These are phyloP conservation scores for Eulimnadia texana DNA, from an alignment of 1,140 invertebrate genomes.

Conservation along the genomic window DNA sequence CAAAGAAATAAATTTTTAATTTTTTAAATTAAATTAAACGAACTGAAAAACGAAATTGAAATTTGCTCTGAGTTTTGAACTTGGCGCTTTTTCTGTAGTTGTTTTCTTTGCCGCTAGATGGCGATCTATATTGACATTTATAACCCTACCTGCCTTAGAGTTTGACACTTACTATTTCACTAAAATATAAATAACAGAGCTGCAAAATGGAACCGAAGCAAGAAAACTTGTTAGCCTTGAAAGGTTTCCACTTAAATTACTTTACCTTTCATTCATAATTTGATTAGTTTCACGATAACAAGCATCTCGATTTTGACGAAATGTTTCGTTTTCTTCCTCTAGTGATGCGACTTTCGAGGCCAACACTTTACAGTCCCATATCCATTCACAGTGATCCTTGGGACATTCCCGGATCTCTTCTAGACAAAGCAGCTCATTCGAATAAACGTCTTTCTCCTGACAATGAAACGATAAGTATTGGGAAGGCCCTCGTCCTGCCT, in stretches of 20 bases:
- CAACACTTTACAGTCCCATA: background rate
- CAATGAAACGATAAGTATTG: background rate
- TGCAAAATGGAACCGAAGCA: background rate
- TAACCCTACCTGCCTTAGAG: background rate
- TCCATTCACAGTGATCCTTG: background rate
- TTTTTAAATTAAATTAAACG: too few species aligned
- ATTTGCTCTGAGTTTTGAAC: too few species aligned
- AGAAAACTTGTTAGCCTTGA: background rate
- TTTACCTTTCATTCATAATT: background rate
- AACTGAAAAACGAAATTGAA: too few species aligned
- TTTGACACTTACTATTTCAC: background rate
- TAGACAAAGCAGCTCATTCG: background rate
- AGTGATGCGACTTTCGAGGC: background rate
- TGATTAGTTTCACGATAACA: too few species aligned
- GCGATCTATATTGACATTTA: too few species aligned
- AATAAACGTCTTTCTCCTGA: background rate
- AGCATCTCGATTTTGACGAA: too few species aligned
- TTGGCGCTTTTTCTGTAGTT: too few species aligned
- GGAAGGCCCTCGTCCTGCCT: constrained; percentile 53
- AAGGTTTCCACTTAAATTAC: background rate
- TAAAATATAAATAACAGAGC: too few species aligned
- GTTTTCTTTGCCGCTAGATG: too few species aligned
- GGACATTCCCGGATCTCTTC: background rate
- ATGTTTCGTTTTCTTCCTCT: background rate
- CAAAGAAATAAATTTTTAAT: too few species aligned